Conservation (phyloP, 2,888 invertebrate species). For the Apamea crenata region DNA sequence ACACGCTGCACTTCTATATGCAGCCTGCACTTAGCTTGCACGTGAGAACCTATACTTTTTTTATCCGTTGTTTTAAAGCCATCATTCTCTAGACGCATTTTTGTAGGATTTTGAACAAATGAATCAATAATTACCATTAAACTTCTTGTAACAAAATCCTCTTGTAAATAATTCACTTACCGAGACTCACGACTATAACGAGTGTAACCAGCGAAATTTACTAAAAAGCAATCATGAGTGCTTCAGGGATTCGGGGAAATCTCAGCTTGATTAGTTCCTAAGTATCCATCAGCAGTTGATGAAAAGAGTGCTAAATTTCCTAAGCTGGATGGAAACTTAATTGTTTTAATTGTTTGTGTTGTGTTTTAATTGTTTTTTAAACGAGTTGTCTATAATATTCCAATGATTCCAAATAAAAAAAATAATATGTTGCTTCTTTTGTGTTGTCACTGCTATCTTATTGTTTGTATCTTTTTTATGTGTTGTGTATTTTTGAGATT, state of each 20-base stretch:
- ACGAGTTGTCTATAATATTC: neutral
- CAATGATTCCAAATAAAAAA: neutral
- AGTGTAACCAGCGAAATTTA: neutral
- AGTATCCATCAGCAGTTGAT: neutral
- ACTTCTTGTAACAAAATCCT: neutral
- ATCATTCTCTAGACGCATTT: neutral
- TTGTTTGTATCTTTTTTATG: no score
- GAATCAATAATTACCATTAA: neutral
- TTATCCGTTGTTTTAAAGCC: neutral
- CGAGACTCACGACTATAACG: neutral
- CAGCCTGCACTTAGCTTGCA: constrained; percentile 93
- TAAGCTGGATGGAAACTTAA: neutral
- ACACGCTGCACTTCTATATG: constrained; percentile 91
- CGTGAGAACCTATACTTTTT: constrained; percentile 85
- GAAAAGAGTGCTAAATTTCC: no score
- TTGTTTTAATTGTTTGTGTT: no score
- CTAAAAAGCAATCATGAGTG: constrained; percentile 7
- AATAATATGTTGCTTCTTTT: no score
- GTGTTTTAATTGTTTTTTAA: neutral
- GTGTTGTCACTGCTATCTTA: no score
- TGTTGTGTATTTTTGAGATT: no score
- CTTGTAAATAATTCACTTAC: no score
- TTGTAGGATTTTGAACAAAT: neutral
- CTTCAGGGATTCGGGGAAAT: neutral
- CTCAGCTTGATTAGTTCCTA: constrained; percentile 7